Percentiles rank a stretch among this genome's conserved stretches.
Conservation (phyloP, 1,140 invertebrate genomes). For the Steinernema khuongi region DNA sequence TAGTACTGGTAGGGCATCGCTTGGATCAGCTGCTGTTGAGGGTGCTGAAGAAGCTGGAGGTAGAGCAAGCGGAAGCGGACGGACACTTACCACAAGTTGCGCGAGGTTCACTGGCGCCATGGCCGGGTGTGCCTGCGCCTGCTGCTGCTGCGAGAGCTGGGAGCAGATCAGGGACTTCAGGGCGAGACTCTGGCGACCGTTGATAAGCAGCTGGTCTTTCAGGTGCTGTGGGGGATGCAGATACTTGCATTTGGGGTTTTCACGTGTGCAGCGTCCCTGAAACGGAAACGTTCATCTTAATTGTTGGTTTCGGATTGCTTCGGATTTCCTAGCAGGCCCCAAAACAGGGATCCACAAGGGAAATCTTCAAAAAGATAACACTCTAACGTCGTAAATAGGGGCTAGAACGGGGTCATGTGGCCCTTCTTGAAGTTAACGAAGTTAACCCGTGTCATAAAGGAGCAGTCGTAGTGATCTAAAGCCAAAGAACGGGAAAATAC, state of each 20-base stretch:
- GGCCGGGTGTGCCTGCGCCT: slow-evolving; percentile 27
- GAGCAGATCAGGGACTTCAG: slow-evolving; percentile 67
- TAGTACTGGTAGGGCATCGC: slow-evolving; percentile 44
- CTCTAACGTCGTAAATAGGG: too few species aligned
- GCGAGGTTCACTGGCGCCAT: slow-evolving; percentile 31
- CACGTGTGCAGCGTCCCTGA: slow-evolving; percentile 96
- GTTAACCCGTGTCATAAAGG: too few species aligned
- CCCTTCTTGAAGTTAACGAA: too few species aligned
- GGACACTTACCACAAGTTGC: slow-evolving; percentile 46
- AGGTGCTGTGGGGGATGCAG: slow-evolving; percentile 98
- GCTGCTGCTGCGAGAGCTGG: slow-evolving; percentile 36
- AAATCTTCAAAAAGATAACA: too few species aligned
- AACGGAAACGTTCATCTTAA: slow-evolving; percentile 32
- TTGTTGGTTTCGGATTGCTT: neutral
- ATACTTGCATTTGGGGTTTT: slow-evolving; percentile 99
- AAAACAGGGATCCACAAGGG: slow-evolving; percentile 3
- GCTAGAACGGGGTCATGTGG: too few species aligned
- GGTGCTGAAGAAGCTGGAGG: slow-evolving; percentile 24
- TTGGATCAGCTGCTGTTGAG: slow-evolving; percentile 40
- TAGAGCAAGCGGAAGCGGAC: neutral
- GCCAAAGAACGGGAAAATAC: too few species aligned
- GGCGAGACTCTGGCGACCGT: slow-evolving; percentile 96
- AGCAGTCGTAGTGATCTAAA: too few species aligned
- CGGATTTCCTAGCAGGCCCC: neutral
- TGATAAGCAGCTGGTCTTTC: slow-evolving; percentile 98